Evolutionary conservation across 2,888 invertebrate species (phyloP).

Genomic region (Diloba caeruleocephala): DNA sequence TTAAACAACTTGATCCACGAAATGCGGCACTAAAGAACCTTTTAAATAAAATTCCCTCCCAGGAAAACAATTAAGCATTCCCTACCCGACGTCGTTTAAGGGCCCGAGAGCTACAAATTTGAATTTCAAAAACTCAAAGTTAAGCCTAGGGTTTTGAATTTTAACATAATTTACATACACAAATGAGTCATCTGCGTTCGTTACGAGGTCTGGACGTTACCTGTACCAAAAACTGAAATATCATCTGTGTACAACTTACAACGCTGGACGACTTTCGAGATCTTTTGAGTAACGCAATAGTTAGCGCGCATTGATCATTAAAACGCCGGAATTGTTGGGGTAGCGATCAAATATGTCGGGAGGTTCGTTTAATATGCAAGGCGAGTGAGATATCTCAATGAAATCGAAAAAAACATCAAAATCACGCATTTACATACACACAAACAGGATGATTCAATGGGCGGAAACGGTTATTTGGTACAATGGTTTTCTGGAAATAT

Average conservation of each 20-base stretch:
- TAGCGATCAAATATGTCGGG: constrained; percentile 44
- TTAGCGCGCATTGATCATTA: constrained; percentile 39
- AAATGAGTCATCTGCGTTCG: constrained; percentile 75
- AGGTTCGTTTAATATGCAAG: constrained; percentile 63
- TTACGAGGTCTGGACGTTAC: constrained; percentile 58
- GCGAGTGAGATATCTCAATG: constrained; percentile 64
- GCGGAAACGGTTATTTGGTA: constrained; percentile 79
- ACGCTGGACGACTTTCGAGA: constrained; percentile 10
- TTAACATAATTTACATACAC: constrained; percentile 73
- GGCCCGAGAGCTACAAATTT: constrained; percentile 63
- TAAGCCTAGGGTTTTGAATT: constrained; percentile 66
- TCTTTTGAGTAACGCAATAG: constrained; percentile 20
- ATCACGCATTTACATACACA: constrained; percentile 60
- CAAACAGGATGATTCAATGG: constrained; percentile 76
- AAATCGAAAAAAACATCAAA: constrained; percentile 67
- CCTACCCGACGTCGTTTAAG: constrained; percentile 55
- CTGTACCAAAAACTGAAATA: constrained; percentile 33
- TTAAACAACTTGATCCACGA: constrained; percentile 28
- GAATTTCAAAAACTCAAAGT: constrained; percentile 65
- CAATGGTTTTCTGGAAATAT: constrained; percentile 76
- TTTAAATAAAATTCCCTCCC: constrained; percentile 33
- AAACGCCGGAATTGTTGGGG: constrained; percentile 33
- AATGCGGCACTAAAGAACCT: constrained; percentile 36
- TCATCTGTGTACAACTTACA: constrained; percentile 19
- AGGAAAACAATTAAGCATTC: constrained; percentile 65